These are phyloP conservation scores for Drosophila pruinosa DNA, from an alignment of 1,140 invertebrate species.

Conservation along the genomic window DNA sequence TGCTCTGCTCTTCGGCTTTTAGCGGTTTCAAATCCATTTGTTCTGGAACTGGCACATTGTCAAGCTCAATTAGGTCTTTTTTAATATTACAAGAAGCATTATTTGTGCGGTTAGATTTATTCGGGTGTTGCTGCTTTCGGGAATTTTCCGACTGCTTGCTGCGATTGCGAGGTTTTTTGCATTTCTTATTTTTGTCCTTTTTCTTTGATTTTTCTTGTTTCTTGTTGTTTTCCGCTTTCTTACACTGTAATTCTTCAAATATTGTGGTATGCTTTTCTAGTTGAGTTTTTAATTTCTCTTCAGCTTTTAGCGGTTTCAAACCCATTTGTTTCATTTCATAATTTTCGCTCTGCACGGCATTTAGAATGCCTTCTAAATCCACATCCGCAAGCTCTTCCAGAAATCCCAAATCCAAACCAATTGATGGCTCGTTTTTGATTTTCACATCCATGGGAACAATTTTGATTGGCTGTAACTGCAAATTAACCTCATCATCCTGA, in stretches of 20 bases:
- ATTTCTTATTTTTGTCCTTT: conserved; percentile 51
- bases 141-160: no score
- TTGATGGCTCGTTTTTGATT: conserved; percentile 5
- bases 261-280: background rate
- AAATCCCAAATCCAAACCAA: conserved; percentile 6
- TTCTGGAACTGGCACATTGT: no score
- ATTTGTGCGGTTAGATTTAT: no score
- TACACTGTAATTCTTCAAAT: background rate
- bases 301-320: background rate
- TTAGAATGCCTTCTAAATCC: background rate
- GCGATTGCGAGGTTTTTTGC: no score
- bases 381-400: conserved; percentile 1
- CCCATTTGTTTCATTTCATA: conserved; percentile 12
- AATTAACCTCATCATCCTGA: no score
- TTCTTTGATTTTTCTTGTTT: background rate
- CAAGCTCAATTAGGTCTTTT: no score
- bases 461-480: no score
- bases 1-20: no score
- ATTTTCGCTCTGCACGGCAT: background rate
- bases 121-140: no score
- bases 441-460: no score
- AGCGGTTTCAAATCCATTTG: no score
- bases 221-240: conserved; percentile 15
- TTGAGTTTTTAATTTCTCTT: background rate
- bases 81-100: no score